Conservation (phyloP, 1,140 invertebrate genomes). For the Drosophila guanche region DNA sequence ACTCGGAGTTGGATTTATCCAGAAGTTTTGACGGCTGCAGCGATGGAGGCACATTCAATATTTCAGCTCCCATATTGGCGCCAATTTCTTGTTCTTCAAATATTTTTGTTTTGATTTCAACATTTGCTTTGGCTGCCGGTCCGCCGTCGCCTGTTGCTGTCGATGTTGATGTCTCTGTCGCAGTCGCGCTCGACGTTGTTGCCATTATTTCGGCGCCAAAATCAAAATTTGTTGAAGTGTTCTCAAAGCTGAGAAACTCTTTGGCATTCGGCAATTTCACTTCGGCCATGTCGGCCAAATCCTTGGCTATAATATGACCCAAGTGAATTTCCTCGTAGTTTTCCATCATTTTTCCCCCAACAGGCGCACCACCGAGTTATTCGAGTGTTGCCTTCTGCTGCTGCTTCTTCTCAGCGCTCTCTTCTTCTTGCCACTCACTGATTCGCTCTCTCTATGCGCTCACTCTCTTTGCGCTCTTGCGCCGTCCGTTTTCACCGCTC, state of each 20-base stretch:
- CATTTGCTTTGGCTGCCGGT: constrained; percentile 66
- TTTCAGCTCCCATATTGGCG: constrained; percentile 55
- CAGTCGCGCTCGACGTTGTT: constrained; percentile 49
- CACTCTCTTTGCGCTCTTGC: constrained; percentile 64
- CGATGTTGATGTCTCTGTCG: constrained; percentile 34
- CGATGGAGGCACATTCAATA: too few relatives aligned
- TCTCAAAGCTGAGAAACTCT: constrained; percentile 16
- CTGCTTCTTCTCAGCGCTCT: constrained; percentile 54
- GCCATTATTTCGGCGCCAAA: constrained; percentile 82
- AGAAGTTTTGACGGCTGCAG: constrained; percentile 20
- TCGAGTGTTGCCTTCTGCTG: constrained; percentile 37
- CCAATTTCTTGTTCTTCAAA: constrained; percentile 71
- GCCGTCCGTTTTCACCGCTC: constrained; percentile 70
- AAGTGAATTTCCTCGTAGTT: constrained; percentile 71
- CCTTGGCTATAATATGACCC: constrained; percentile 61
- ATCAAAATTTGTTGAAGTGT: constrained; percentile 53
- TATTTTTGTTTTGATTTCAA: constrained; percentile 78
- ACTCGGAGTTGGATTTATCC: constrained; percentile 36
- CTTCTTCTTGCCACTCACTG: constrained; percentile 16
- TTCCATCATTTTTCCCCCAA: constrained; percentile 72
- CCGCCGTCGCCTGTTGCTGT: constrained; percentile 53
- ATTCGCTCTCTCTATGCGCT: constrained; percentile 37
- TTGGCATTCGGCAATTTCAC: constrained; percentile 29
- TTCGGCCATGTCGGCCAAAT: constrained; percentile 52
- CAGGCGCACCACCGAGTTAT: constrained; percentile 17